These are phyloP conservation scores for Protaetia brevitarsis DNA, from an alignment of 1,140 invertebrate species.

Conservation along the genomic window DNA sequence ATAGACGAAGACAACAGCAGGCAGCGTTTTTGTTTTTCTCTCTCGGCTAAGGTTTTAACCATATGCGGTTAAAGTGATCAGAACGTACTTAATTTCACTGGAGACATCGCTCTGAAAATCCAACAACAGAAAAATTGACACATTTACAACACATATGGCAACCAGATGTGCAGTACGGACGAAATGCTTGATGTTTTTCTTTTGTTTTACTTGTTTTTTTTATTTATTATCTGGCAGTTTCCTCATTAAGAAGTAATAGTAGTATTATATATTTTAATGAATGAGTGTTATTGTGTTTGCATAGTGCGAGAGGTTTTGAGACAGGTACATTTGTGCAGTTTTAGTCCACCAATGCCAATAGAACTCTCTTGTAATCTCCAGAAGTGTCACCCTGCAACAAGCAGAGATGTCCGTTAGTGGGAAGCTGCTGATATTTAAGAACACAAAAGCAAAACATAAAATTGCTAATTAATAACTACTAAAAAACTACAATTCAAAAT, in stretches of 20 bases:
- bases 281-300: conserved; percentile 12
- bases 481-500: too few relatives aligned
- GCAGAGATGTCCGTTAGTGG: conserved; percentile 30
- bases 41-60: conserved; percentile 33
- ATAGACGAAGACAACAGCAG: conserved; percentile 2
- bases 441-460: not conserved
- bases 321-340: conserved; percentile 34
- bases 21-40: not conserved
- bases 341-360: conserved; percentile 77
- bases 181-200: too few relatives aligned
- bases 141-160: conserved; percentile 11
- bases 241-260: not conserved
- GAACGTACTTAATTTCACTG: conserved; percentile 43
- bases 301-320: conserved; percentile 14
- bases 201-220: not conserved
- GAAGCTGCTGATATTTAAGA: not conserved
- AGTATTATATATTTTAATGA: conserved; percentile 14
- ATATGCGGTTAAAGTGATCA: conserved; percentile 42
- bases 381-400: conserved; percentile 80
- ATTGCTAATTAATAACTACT: too few relatives aligned
- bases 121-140: conserved; percentile 20
- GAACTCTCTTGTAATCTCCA: conserved; percentile 86
- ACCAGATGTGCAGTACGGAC: conserved; percentile 13
- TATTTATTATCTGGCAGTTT: conserved; percentile 19
- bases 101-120: conserved; percentile 41